A percentile compares a stretch with the other conserved stretches of the same genome.
Evolutionary conservation across 2,888 invertebrate species (phyloP).

Genomic region (Branchellion lobata): DNA sequence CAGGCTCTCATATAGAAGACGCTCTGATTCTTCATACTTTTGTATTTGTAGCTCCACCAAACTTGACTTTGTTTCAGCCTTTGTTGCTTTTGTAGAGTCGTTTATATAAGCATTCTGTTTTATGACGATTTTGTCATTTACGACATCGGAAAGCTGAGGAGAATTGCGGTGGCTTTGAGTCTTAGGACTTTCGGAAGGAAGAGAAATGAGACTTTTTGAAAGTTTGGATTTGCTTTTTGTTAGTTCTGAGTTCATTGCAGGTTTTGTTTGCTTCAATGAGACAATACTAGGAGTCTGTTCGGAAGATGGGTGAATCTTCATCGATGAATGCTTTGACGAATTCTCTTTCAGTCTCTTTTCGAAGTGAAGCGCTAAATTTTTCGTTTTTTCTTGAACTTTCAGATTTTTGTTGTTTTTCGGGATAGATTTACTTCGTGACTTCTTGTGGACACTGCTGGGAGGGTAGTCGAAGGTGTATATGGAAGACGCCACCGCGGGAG

Average conservation of each 20-base stretch:
- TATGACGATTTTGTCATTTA: too few relatives aligned
- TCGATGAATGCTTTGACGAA: not conserved
- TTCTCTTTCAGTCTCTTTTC: not conserved
- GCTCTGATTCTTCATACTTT: constrained; percentile 5
- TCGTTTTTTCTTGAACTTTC: not conserved
- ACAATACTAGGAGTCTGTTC: not conserved
- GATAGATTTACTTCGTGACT: not conserved
- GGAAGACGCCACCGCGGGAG: not conserved
- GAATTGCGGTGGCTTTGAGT: not conserved
- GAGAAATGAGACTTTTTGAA: not conserved
- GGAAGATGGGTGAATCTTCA: too few relatives aligned
- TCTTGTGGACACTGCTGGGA: not conserved
- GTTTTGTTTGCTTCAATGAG: not conserved
- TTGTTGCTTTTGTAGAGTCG: not conserved
- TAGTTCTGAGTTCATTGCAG: not conserved
- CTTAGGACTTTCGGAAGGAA: not conserved
- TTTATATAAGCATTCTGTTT: not conserved
- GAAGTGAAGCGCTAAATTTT: not conserved
- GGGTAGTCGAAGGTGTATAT: not conserved
- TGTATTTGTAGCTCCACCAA: not conserved
- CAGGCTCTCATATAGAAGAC: not conserved
- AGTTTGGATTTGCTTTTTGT: not conserved
- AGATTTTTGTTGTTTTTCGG: not conserved
- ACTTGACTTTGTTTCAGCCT: not conserved
- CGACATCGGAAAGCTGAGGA: not conserved